phyloP scores from a whole-genome alignment of 2,888 invertebrate genomes.

The Conops quadrifasciatus region DNA sequence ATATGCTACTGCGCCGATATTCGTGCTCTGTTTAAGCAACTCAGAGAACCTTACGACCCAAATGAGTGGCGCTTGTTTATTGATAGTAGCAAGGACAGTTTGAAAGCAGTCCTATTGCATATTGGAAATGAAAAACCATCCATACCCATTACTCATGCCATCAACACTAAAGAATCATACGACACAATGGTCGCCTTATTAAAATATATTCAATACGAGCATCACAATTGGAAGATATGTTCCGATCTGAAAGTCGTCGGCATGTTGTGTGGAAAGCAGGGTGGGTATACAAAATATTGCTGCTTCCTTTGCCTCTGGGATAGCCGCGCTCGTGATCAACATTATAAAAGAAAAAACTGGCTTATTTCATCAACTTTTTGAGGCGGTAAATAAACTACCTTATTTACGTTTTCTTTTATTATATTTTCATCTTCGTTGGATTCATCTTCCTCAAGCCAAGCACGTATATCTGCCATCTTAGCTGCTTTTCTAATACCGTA shows the following conservation, averaged over 20 bases:
- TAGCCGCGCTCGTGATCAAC: constrained; percentile 4
- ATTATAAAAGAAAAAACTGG: no score
- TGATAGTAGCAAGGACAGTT: not conserved
- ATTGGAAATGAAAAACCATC: constrained; percentile 3
- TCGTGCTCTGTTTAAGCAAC: constrained; percentile 26
- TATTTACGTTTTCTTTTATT: no score
- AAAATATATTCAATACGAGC: not conserved
- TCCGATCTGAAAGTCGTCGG: constrained; percentile 11
- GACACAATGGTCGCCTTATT: not conserved
- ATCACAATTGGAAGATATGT: not conserved
- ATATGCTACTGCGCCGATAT: constrained; percentile 21
- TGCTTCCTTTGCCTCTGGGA: constrained; percentile 14
- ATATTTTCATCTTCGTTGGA: no score
- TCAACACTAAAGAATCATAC: not conserved
- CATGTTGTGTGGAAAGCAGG: constrained; percentile 1
- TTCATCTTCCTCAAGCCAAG: no score
- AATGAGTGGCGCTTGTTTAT: constrained; percentile 19
- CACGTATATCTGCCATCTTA: no score
- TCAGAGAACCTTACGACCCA: constrained; percentile 23
- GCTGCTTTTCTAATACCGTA: no score
- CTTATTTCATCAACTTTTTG: no score
- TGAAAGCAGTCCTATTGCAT: constrained; percentile 13
- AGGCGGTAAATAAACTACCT: no score
- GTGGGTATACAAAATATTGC: constrained; percentile 18
- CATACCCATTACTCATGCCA: not conserved